Evolutionary conservation across 2,113 vertebrate species (phyloP).

Genomic region (Corvus cornix): DNA sequence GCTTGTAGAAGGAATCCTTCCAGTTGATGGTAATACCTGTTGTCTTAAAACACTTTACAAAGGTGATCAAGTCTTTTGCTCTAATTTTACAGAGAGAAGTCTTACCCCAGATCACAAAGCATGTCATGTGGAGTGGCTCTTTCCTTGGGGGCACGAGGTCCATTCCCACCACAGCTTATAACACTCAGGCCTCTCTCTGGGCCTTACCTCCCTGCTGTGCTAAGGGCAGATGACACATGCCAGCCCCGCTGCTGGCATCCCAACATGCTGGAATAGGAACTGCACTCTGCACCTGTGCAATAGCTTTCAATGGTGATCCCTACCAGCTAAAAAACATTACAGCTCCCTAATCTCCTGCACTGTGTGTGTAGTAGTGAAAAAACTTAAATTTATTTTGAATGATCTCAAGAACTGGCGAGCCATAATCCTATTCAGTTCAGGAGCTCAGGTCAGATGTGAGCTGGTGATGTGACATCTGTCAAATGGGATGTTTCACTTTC

Average conservation of each 20-base stretch:
- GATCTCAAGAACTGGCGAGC: background rate
- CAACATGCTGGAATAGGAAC: accelerated
- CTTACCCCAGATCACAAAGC: background rate
- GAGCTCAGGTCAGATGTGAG: background rate
- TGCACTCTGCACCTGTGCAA: background rate
- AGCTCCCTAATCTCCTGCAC: background rate
- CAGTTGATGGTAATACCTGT: background rate
- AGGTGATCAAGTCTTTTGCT: background rate
- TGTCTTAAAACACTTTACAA: background rate
- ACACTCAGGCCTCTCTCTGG: background rate
- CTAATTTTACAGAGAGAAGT: background rate
- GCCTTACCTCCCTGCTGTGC: background rate
- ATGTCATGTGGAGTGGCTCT: background rate
- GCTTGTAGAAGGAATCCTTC: background rate
- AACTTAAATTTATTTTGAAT: background rate
- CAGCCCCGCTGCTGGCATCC: background rate
- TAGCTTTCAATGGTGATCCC: accelerated
- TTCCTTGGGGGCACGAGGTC: background rate
- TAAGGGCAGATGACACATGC: accelerated
- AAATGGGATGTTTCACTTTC: background rate
- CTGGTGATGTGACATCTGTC: background rate
- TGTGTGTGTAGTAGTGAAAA: background rate
- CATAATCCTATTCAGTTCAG: background rate
- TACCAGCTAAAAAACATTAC: background rate
- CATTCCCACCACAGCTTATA: background rate